These are phyloP conservation scores for Melanaphis sacchari DNA, from an alignment of 1,140 invertebrate genomes.

Conservation along the genomic window DNA sequence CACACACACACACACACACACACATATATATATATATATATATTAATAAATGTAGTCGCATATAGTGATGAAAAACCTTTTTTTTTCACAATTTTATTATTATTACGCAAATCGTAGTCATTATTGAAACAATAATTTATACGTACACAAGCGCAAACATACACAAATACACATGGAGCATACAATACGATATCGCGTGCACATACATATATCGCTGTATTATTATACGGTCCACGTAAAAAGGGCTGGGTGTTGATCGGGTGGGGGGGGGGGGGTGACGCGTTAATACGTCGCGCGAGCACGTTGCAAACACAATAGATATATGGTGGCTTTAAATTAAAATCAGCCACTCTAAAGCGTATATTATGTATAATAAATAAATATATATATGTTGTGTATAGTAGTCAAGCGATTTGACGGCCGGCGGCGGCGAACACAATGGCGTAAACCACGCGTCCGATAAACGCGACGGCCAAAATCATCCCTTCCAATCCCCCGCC, in stretches of 20 bases:
- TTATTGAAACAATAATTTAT: slow-evolving; percentile 17
- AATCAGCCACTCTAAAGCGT: background rate
- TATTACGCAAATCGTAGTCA: background rate
- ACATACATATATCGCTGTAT: background rate
- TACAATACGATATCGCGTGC: background rate
- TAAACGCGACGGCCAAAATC: background rate
- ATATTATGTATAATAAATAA: background rate
- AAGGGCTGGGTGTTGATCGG: background rate
- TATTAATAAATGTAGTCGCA: background rate
- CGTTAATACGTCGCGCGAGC: background rate
- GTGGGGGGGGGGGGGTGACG: background rate
- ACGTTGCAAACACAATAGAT: background rate
- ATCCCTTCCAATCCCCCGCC: background rate
- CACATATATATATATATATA: too few species aligned
- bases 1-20: too few species aligned
- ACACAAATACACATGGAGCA: background rate
- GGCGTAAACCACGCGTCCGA: background rate
- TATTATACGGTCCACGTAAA: background rate
- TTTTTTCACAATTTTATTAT: background rate
- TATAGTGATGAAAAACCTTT: background rate
- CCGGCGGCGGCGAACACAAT: background rate
- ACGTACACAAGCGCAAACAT: background rate
- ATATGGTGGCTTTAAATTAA: background rate
- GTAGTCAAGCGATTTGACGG: background rate
- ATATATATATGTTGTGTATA: background rate